Percentiles rank a stretch among this genome's conserved stretches.
phyloP scores from a whole-genome alignment of 2,113 vertebrate genomes.

The Sinocyclocheilus anophthalmus region DNA sequence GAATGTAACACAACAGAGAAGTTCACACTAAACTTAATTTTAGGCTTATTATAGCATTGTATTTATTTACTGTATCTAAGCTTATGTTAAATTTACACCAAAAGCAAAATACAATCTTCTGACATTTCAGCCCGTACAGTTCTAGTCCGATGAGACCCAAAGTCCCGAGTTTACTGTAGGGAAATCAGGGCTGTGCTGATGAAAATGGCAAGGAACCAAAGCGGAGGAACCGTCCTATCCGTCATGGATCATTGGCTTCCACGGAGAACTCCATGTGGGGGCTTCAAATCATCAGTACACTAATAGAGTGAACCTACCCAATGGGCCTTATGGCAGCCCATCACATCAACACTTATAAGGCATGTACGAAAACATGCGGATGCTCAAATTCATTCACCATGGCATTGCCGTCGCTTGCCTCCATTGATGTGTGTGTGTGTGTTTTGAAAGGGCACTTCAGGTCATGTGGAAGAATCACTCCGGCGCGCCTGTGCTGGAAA shows the following conservation, averaged over 20 bases:
- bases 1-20: no score
- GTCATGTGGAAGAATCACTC: conserved; percentile 18
- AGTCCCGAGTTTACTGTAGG: background rate
- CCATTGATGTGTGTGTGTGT: no score
- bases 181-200: conserved; percentile 15
- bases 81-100: background rate
- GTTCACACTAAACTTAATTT: no score
- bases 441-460: conserved; percentile 23
- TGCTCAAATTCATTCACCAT: background rate
- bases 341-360: background rate
- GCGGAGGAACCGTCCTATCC: conserved; percentile 19
- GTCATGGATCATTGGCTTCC: conserved; percentile 27
- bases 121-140: background rate
- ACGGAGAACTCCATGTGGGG: background rate
- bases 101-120: background rate
- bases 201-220: conserved; percentile 14
- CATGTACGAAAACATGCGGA: background rate
- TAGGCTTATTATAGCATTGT: background rate
- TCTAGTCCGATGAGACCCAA: background rate
- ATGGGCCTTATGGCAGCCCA: conserved; percentile 1
- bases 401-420: background rate
- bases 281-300: background rate
- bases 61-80: no score
- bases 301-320: conserved; percentile 21
- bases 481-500: background rate